phyloP scores from a whole-genome alignment of 2,113 vertebrate species.

The Neotoma lepida region DNA sequence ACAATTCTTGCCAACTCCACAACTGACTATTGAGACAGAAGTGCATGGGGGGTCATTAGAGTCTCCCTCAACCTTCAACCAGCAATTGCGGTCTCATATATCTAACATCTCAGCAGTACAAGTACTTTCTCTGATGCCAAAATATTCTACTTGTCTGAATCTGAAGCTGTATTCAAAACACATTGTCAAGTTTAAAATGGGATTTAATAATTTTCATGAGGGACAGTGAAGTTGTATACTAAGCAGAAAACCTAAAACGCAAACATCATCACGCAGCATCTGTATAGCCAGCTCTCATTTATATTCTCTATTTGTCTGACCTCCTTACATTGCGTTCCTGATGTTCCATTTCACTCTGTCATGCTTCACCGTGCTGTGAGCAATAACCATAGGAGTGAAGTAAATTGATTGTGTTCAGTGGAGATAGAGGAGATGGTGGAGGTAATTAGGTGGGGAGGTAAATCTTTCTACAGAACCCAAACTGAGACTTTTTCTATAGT shows the following conservation, averaged over 20 bases:
- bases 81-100: background rate
- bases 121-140: background rate
- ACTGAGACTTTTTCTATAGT: background rate
- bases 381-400: conserved; percentile 65
- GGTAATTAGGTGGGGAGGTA: conserved; percentile 66
- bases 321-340: conserved; percentile 59
- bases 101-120: background rate
- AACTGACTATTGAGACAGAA: background rate
- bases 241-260: background rate
- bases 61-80: background rate
- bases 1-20: background rate
- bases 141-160: background rate
- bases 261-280: background rate
- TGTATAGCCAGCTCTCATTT: conserved; percentile 21
- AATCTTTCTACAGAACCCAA: conserved; percentile 57
- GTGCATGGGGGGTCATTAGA: background rate
- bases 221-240: background rate
- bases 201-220: background rate
- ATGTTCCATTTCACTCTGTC: conserved; percentile 64
- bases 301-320: conserved; percentile 58
- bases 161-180: background rate
- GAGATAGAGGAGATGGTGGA: conserved; percentile 35
- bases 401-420: conserved; percentile 73
- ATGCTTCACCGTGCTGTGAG: conserved; percentile 67
- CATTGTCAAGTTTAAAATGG: background rate